Conservation (phyloP, 1,140 invertebrate species). For the Calosoma granatense region DNA sequence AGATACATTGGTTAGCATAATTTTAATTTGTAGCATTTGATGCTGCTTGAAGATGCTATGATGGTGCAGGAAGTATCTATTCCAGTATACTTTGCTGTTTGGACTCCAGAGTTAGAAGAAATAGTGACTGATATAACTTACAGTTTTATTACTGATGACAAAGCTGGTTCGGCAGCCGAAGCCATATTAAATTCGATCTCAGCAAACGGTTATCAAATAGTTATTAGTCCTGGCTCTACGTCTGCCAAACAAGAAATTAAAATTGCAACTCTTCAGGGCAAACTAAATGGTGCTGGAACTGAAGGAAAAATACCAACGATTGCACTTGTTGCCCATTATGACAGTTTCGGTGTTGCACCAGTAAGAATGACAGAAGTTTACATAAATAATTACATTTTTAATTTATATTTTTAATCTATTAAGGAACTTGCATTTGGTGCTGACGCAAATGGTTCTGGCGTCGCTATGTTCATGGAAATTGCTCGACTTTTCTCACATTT, state of each 20-base stretch:
- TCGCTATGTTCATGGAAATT: slow-evolving; percentile 79
- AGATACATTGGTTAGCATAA: slow-evolving; percentile 11
- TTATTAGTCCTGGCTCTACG: slow-evolving; percentile 58
- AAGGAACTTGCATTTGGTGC: slow-evolving; percentile 76
- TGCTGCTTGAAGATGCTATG: slow-evolving; percentile 73
- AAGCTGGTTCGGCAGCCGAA: slow-evolving; percentile 56
- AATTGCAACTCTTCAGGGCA: slow-evolving; percentile 75
- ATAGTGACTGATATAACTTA: slow-evolving; percentile 65
- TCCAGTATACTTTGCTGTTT: slow-evolving; percentile 82
- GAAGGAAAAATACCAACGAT: slow-evolving; percentile 77
- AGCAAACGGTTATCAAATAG: slow-evolving; percentile 88
- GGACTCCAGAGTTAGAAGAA: slow-evolving; percentile 59
- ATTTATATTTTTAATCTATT: slow-evolving; percentile 19
- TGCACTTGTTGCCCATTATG: slow-evolving; percentile 86
- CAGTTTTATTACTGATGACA: slow-evolving; percentile 33
- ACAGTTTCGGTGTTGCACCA: slow-evolving; percentile 77
- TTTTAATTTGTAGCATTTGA: slow-evolving; percentile 52
- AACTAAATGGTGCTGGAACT: slow-evolving; percentile 66
- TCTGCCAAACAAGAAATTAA: slow-evolving; percentile 66
- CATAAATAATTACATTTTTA: neutral
- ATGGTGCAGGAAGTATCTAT: slow-evolving; percentile 67
- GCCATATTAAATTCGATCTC: slow-evolving; percentile 75
- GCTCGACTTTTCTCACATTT: slow-evolving; percentile 82
- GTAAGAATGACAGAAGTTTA: slow-evolving; percentile 50
- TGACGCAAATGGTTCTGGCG: slow-evolving; percentile 91